Conservation (phyloP, 2,797 vertebrate genomes). For the Pyrrhura leucotis region DNA sequence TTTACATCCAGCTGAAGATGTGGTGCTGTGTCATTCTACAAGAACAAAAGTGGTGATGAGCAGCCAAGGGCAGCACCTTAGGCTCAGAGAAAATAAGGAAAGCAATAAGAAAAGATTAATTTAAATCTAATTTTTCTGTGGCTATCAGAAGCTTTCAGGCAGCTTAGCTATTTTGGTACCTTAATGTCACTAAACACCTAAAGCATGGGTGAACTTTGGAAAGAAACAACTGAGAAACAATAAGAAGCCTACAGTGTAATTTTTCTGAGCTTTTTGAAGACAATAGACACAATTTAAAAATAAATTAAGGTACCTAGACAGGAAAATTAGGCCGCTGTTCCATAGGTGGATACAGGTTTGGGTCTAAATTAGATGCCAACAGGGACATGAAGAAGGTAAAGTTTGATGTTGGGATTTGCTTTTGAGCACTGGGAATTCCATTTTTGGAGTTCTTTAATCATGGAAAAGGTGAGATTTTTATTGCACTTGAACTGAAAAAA, state of each 20-base stretch:
- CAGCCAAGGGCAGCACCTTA: neutral
- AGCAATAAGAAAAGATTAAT: slow-evolving; percentile 24
- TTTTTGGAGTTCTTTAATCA: neutral
- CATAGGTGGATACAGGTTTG: fast-evolving
- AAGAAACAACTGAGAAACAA: neutral
- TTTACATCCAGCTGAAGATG: neutral
- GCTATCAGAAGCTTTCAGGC: slow-evolving; percentile 22
- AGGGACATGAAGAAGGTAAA: neutral
- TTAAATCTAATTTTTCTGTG: slow-evolving; percentile 25
- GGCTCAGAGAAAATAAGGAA: neutral
- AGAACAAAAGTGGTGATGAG: neutral
- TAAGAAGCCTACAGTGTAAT: neutral
- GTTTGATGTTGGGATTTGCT: neutral
- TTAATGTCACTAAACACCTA: neutral
- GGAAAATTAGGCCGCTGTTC: neutral
- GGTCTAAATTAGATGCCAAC: neutral
- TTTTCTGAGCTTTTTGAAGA: neutral
- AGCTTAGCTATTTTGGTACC: neutral
- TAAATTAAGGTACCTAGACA: neutral
- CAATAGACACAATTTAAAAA: neutral
- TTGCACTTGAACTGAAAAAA: neutral
- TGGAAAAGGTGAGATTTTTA: neutral
- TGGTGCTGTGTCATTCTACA: neutral
- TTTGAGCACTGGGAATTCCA: neutral
- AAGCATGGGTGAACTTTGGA: neutral